A percentile compares a stretch with the other conserved stretches of the same genome.
These are phyloP conservation scores for Pheosia tremula DNA, from an alignment of 2,888 invertebrate genomes.

Conservation along the genomic window DNA sequence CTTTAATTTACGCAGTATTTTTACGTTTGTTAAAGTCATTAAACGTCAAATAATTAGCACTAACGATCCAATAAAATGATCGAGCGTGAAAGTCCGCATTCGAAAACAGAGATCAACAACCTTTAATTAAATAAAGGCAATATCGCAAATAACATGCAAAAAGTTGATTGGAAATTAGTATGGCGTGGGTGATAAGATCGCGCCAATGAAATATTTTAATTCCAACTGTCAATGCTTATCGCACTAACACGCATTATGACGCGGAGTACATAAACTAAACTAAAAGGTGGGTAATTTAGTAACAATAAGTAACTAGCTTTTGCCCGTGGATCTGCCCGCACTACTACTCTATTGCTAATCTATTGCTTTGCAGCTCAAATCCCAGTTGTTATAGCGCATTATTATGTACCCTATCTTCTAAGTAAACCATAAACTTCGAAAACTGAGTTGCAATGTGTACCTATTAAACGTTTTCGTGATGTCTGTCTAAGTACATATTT, in stretches of 20 bases:
- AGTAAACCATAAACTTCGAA: no score
- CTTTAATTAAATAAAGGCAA: slow-evolving; percentile 41
- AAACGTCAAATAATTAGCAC: neutral
- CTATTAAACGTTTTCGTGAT: no score
- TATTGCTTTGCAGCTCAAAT: no score
- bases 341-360: no score
- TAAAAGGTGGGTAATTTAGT: slow-evolving; percentile 8
- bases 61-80: neutral
- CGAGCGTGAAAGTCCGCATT: slow-evolving; percentile 27
- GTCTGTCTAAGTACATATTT: no score
- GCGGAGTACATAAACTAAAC: slow-evolving; percentile 41
- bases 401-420: no score
- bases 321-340: no score
- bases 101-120: slow-evolving; percentile 17
- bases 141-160: slow-evolving; percentile 33
- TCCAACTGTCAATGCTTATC: slow-evolving; percentile 47
- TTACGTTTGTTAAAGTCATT: neutral
- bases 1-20: neutral
- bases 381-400: no score
- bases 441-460: no score
- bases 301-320: no score
- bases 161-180: slow-evolving; percentile 48
- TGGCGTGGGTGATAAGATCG: slow-evolving; percentile 45
- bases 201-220: slow-evolving; percentile 52
- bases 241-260: slow-evolving; percentile 22